Evolutionary conservation across 1,140 invertebrate genomes (phyloP).

Genomic region (Physella acuta): DNA sequence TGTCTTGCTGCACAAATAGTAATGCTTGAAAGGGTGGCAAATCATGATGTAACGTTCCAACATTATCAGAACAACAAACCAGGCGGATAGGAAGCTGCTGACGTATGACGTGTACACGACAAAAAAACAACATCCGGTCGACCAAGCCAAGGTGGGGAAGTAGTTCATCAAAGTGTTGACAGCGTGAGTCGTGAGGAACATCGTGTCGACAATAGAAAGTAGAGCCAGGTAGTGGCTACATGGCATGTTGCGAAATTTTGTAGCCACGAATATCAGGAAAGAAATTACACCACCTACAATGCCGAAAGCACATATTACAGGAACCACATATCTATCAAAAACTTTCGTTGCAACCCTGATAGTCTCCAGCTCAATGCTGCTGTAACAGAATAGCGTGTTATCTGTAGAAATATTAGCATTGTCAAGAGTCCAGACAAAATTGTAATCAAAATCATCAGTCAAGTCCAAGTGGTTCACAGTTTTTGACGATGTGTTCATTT

Average conservation of each 20-base stretch:
- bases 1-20: conserved; percentile 46
- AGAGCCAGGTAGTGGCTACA: conserved; percentile 68
- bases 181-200: conserved; percentile 61
- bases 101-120: conserved; percentile 53
- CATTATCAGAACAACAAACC: conserved; percentile 58
- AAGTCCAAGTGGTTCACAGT: too few relatives aligned
- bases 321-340: conserved; percentile 65
- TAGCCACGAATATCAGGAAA: conserved; percentile 65
- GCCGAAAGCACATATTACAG: conserved; percentile 63
- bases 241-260: conserved; percentile 64
- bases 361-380: too few relatives aligned
- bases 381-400: too few relatives aligned
- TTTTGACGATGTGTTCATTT: too few relatives aligned
- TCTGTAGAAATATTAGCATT: too few relatives aligned
- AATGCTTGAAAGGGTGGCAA: conserved; percentile 51
- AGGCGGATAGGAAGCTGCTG: conserved; percentile 56
- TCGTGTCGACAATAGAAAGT: conserved; percentile 64
- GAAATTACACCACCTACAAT: conserved; percentile 65
- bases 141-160: conserved; percentile 57
- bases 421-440: too few relatives aligned
- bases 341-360: conserved; percentile 18
- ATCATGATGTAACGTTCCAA: conserved; percentile 58
- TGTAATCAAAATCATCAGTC: too few relatives aligned
- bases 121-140: conserved; percentile 41
- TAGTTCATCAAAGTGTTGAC: conserved; percentile 64